Evolutionary conservation across 2,888 invertebrate genomes (phyloP), one percentile per base, ranked within the genome.

Genomic region (Folsomia manolachei): DNA sequence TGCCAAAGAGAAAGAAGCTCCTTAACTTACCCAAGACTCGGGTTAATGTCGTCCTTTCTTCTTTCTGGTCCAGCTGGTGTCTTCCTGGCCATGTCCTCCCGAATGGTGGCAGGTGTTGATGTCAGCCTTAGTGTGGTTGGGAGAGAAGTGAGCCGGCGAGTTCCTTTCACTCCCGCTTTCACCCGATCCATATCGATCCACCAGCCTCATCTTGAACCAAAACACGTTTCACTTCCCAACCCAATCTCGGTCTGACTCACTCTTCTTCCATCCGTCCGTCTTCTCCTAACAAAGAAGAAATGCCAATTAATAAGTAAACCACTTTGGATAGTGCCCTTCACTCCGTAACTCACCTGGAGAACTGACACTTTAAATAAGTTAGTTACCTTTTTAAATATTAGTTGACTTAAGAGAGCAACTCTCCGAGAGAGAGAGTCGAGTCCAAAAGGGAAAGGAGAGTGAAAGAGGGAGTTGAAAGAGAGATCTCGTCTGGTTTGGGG

Each of bases 91-190:
- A 9, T 39, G 14, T 39, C 39, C 39, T 39, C 39, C 39, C 39
- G 14, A 14, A 19, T 19, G 56, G 51, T 51, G 19, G 56, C 56
- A 56, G 56, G 56, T 56, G 56, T 56, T 56, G 56, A 7, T 56
- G 19, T 56, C 18, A 18, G 56, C n/a, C 7, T 4, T 18, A 56
- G 7, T 18, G 21, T 56, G 7, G 39, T 39, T 56, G 56, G 51
- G 51, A 51, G 51, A 51, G 51, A 56, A 56, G 19, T 56, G 56
- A 56, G 56, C 56, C 56, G 56, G 56, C 56, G 4, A n/a, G 11
- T n/a, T 56, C 56, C 56, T 56, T 56, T 56, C 56, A 56, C 56
- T 56, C 56, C 56, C 56, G 56, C 56, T 56, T 56, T 56, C 56
- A 56, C 56, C 56, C 56, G 56, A 56, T 7, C 4, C 56, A 51